These are phyloP conservation scores for Trichoplusia ni DNA, from an alignment of 1,140 invertebrate species.

Conservation along the genomic window DNA sequence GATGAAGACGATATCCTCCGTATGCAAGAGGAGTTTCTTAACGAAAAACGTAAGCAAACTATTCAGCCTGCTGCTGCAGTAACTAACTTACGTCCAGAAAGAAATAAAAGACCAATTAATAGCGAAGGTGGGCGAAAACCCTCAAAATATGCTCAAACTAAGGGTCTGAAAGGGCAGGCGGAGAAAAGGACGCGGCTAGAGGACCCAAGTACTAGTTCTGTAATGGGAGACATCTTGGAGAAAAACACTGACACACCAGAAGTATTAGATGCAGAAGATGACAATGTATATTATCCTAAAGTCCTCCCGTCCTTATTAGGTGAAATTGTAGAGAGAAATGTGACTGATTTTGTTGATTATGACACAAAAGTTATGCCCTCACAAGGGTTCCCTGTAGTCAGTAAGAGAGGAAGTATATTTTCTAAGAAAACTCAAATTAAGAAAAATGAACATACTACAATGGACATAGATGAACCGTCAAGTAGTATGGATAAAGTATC, in stretches of 20 bases:
- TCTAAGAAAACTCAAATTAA: slow-evolving; percentile 52
- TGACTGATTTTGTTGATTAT: slow-evolving; percentile 49
- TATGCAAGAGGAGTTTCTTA: slow-evolving; percentile 86
- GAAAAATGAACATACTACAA: slow-evolving; percentile 48
- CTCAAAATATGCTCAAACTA: slow-evolving; percentile 73
- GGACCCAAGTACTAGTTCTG: slow-evolving; percentile 26
- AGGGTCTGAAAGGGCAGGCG: slow-evolving; percentile 54
- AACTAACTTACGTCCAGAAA: slow-evolving; percentile 78
- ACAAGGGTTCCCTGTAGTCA: slow-evolving; percentile 60
- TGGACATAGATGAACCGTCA: slow-evolving; percentile 68
- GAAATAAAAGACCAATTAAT: slow-evolving; percentile 45
- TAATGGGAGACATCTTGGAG: slow-evolving; percentile 63
- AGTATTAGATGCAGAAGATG: slow-evolving; percentile 62
- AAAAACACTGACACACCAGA: slow-evolving; percentile 58
- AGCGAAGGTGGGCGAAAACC: slow-evolving; percentile 51
- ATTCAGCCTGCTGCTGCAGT: slow-evolving; percentile 83
- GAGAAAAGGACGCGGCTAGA: slow-evolving; percentile 52
- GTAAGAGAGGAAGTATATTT: slow-evolving; percentile 42
- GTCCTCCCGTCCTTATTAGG: slow-evolving; percentile 81
- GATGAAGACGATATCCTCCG: slow-evolving; percentile 86
- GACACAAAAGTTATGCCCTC: slow-evolving; percentile 46
- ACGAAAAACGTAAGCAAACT: slow-evolving; percentile 74
- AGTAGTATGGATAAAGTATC: slow-evolving; percentile 8
- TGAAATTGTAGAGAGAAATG: slow-evolving; percentile 84
- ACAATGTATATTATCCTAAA: slow-evolving; percentile 77